Base-by-base conservation (phyloP, 2,888 invertebrate genomes). In the Polyploca ridens region DNA sequence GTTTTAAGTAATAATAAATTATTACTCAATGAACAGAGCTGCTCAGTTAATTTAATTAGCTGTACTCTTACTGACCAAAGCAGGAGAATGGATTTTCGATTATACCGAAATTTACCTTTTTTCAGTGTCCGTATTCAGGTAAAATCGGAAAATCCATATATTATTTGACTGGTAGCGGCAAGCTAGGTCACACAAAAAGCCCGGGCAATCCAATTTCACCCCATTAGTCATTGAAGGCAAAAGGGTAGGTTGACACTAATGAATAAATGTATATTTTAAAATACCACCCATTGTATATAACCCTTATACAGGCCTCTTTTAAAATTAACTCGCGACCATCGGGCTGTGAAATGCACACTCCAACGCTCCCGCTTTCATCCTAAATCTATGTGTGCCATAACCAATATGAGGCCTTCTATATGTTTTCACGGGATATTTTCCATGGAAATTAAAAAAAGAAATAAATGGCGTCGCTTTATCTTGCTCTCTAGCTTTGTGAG, bases 361-460 rank as follows among this genome's bases (percentile, higher is more conserved):
- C 76, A 81, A 69, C 68, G 82, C 64, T 70, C 75, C 64, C 77
- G 82, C 87, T 90, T 89, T 88, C 83, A 88, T 87, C 88, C 86
- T 74, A 81, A 84, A 82, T 77, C 76, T 73, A 74, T 64, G 63
- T 59, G 66, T 69, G 72, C 77, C 75, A 77, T 70, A 78, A 79
- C 74, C 77, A 69, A 64, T 54, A 54, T 19, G 16, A 16, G 8
- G 6, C 49, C 14, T n/a, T 16, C 3, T 8, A 16, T 49, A 16
- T 49, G 49, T 49, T 19, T 54, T 19, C 54, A 54, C 62, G 67
- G 68, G 65, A 66, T 57, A 63, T 68, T 72, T 75, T 75, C 71
- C 69, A 73, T 71, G 63, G 69, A 74, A 71, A 69, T 74, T 73
- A 69, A 69, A 54, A n/a, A 54, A 54, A 54, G 16, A 19, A 54